phyloP scores from a whole-genome alignment of 23 tunicate species.

The Trididemnum clinides region DNA sequence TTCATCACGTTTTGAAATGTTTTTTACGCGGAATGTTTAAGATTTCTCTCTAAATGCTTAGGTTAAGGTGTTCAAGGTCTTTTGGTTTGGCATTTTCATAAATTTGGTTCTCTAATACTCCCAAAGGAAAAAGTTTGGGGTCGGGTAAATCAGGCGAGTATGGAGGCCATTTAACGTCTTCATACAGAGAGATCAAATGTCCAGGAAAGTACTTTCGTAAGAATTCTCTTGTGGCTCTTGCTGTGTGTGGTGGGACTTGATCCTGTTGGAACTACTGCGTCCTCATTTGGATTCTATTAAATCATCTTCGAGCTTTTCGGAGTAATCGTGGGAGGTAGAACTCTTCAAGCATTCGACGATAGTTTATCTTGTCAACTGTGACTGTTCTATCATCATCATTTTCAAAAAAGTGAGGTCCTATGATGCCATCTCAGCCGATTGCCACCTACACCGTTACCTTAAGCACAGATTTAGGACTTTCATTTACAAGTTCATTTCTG shows the following conservation, averaged over 20 bases:
- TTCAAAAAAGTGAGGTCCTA: conserved; percentile 1
- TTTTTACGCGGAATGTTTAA: no score
- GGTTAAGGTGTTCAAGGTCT: no score
- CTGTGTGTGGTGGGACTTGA: conserved; percentile 22
- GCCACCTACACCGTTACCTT: background rate
- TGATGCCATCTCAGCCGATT: background rate
- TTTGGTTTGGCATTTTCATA: no score
- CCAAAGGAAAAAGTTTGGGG: no score
- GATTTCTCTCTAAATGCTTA: no score
- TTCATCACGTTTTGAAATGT: no score
- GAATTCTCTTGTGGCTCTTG: conserved; percentile 12
- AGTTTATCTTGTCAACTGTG: background rate
- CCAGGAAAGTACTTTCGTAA: conserved; percentile 3
- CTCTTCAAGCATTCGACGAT: conserved; percentile 3
- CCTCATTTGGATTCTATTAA: background rate
- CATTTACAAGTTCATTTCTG: background rate
- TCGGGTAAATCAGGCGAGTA: background rate
- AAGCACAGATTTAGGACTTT: background rate
- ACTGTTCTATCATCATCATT: background rate
- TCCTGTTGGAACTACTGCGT: conserved; percentile 11
- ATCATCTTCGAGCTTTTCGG: background rate
- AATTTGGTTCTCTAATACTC: no score
- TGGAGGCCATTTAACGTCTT: conserved; percentile 15
- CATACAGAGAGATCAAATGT: conserved; percentile 3
- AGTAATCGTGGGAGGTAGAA: background rate